Evolutionary conservation across 2,797 vertebrate species (phyloP).

Genomic region (Octomys mimax): DNA sequence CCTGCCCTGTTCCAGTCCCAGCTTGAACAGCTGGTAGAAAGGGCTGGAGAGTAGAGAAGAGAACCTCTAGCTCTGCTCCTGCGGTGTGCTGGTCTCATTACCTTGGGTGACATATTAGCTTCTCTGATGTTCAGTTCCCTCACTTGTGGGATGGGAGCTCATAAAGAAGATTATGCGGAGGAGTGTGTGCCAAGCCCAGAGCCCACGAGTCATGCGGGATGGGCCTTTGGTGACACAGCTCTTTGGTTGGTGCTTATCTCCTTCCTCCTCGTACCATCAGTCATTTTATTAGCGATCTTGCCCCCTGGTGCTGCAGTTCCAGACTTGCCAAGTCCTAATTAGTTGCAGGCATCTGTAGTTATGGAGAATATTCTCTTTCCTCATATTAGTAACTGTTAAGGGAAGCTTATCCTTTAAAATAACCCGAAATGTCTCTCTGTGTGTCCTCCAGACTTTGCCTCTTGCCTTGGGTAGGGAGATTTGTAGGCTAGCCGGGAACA

Average conservation of each 20-base stretch:
- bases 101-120: background rate
- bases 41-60: background rate
- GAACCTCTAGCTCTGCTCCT: too few species aligned
- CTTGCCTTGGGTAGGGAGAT: background rate
- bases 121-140: background rate
- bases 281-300: background rate
- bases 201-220: rapidly evolving
- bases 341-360: background rate
- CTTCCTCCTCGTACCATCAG: background rate
- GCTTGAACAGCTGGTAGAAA: background rate
- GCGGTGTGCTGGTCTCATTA: rapidly evolving
- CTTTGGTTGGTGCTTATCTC: background rate
- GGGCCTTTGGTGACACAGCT: background rate
- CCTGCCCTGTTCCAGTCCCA: background rate
- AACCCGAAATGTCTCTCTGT: background rate
- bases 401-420: background rate
- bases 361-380: background rate
- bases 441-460: background rate
- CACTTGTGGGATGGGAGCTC: background rate
- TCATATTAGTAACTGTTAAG: background rate
- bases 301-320: background rate
- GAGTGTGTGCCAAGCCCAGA: rapidly evolving
- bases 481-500: background rate
- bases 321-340: background rate
- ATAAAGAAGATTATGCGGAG: background rate